Base-by-base conservation (phyloP, 2,797 vertebrate genomes). In the Gastrophryne carolinensis region DNA sequence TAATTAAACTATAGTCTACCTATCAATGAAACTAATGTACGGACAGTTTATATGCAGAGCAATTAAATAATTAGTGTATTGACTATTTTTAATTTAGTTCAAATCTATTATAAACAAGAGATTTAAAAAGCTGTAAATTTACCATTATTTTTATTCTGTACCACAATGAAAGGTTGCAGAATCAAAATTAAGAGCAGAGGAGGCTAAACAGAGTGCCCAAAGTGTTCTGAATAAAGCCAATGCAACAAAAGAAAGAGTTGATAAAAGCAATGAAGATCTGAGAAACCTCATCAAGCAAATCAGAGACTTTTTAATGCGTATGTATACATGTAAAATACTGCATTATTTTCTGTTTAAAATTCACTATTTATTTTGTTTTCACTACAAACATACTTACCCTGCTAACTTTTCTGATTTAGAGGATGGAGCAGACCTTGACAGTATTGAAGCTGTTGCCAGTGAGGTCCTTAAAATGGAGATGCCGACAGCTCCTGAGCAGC, bases 391-490 rank as follows among this genome's bases (percentile, higher is more conserved):
- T 32, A n/a, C 3, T 57, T n/a, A n/a, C 7, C 47, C n/a, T n/a
- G n/a, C n/a, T n/a, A n/a, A 8, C 13, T 73, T 54, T 80, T 3
- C 4, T 67, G 67, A 44, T n/a, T 52, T 84, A 99, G 98, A 98
- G 85, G 98, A 99, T 0, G 92, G 95, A 0, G 96, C 98, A 6
- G 96, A 98, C 81, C 82, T 96, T 79, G 94, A 98, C 72, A 98
- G 96, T 87, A 94, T 99, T 0, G 96, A 99, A 85, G 88, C 94
- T 0, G 94, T 99, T 76, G 96, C 98, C 21, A 96, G 92, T 2
- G 94, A 98, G 84, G 98, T 99, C 23, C 74, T 99, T 79, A 92
- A 91, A 79, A 96, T 98, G 95, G 94, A 98, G 83, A 96, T 99
- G 96, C 96, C 97, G 4, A 96, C 94, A 47, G 95, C 94, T 0